A percentile compares a stretch with the other conserved stretches of the same genome.
Conservation (phyloP, 2,888 invertebrate genomes). For the Rutpela maculata region DNA sequence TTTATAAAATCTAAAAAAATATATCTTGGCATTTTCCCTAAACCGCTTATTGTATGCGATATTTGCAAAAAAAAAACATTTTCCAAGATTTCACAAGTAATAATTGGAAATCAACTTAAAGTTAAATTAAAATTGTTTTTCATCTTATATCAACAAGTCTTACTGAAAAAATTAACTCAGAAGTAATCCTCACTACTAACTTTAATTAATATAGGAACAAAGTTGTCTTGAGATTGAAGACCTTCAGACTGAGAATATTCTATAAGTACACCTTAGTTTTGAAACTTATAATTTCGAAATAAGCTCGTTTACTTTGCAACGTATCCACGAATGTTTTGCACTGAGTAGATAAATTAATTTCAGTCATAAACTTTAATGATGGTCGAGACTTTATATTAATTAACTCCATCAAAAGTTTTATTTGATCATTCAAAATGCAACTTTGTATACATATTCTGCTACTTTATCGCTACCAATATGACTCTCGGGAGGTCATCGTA, state of each 20-base stretch:
- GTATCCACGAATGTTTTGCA: not conserved
- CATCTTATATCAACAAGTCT: too few species aligned
- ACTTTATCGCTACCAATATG: not conserved
- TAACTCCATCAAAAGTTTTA: not conserved
- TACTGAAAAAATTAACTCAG: too few species aligned
- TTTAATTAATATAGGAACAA: not conserved
- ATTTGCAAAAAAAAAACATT: too few species aligned
- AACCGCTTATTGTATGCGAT: too few species aligned
- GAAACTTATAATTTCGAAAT: constrained; percentile 1
- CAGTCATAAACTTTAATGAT: not conserved
- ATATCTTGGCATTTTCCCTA: too few species aligned
- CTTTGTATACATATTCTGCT: not conserved
- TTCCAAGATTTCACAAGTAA: too few species aligned
- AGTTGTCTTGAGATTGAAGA: not conserved
- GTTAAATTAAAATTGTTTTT: too few species aligned
- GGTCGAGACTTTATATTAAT: not conserved
- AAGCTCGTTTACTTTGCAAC: not conserved
- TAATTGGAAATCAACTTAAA: too few species aligned
- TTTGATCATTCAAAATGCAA: not conserved
- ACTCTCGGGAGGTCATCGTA: not conserved
- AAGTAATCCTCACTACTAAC: not conserved
- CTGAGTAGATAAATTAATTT: not conserved
- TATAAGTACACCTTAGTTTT: not conserved
- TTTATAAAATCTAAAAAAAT: too few species aligned
- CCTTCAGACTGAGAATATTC: not conserved